Evolutionary conservation across 1,140 invertebrate species (phyloP).

Genomic region (Drosophila nannoptera): DNA sequence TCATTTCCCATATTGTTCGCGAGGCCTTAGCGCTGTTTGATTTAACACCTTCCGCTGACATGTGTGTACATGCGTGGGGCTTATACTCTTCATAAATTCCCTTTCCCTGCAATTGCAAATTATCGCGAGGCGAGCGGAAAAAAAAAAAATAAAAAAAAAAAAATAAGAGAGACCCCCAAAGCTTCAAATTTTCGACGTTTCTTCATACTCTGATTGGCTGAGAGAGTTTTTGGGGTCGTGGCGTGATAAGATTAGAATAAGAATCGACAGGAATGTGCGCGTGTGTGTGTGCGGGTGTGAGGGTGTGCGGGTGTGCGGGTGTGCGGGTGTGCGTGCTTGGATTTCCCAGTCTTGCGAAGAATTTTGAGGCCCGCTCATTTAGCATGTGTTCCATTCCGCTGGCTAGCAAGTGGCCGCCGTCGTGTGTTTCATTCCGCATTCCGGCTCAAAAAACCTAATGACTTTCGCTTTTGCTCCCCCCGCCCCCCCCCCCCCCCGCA

Average conservation of each 20-base stretch:
- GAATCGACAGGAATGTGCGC: background rate
- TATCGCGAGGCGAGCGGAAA: background rate
- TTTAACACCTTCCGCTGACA: no score
- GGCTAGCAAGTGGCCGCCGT: background rate
- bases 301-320: background rate
- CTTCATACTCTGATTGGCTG: constrained; percentile 23
- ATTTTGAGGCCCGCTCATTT: background rate
- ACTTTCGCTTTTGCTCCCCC: constrained; percentile 41
- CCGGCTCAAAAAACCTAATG: constrained; percentile 22
- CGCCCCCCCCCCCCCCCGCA: no score
- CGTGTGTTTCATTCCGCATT: constrained; percentile 35
- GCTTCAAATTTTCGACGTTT: constrained; percentile 1
- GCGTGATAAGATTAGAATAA: constrained; percentile 32
- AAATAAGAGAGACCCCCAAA: background rate
- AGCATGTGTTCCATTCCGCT: background rate
- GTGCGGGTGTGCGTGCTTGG: background rate
- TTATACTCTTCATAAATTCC: constrained; percentile 30
- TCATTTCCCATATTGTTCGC: background rate
- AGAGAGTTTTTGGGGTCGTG: constrained; percentile 8
- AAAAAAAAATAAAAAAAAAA: background rate
- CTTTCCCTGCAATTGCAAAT: constrained; percentile 18
- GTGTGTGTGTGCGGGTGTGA: background rate
- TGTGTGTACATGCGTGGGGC: no score
- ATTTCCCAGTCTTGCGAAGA: constrained; percentile 1
- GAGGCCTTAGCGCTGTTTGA: background rate